Evolutionary conservation across 2,888 invertebrate species (phyloP).

Genomic region (Amaurobius ferox): DNA sequence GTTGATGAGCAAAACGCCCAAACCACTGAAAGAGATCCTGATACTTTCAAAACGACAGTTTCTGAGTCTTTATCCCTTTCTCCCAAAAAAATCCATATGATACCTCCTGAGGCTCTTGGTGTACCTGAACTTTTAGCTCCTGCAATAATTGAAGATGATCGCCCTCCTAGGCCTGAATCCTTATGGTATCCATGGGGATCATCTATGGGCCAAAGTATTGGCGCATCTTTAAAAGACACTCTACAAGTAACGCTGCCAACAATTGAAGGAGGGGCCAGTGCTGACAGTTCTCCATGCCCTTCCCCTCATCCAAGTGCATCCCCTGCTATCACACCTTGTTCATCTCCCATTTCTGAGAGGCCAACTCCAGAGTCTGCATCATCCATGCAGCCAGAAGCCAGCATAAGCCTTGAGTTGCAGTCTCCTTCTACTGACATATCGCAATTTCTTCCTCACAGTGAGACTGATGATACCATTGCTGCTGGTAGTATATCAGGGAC

Average conservation of each 20-base stretch:
- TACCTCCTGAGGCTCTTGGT: neutral
- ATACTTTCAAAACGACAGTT: constrained; percentile 37
- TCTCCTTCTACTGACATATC: constrained; percentile 55
- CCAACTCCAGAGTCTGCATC: constrained; percentile 35
- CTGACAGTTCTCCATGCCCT: constrained; percentile 72
- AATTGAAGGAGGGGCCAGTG: constrained; percentile 72
- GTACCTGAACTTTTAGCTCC: constrained; percentile 28
- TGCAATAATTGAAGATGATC: constrained; percentile 48
- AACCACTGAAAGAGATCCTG: constrained; percentile 74
- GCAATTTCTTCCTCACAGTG: constrained; percentile 29
- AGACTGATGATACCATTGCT: constrained; percentile 22
- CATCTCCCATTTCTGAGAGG: constrained; percentile 75
- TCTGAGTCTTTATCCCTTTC: constrained; percentile 49
- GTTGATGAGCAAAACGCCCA: constrained; percentile 82
- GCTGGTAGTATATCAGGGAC: constrained; percentile 52
- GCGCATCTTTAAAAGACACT: constrained; percentile 69
- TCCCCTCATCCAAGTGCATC: constrained; percentile 64
- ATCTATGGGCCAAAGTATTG: constrained; percentile 72
- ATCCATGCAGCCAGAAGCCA: constrained; percentile 22
- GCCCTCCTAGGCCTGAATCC: constrained; percentile 37
- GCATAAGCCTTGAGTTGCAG: constrained; percentile 28
- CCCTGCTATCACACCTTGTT: constrained; percentile 78
- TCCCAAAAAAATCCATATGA: neutral
- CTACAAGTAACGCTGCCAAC: constrained; percentile 71
- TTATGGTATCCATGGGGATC: constrained; percentile 71